These are phyloP conservation scores for Proales similis DNA, from an alignment of 1,140 invertebrate species.

Conservation along the genomic window DNA sequence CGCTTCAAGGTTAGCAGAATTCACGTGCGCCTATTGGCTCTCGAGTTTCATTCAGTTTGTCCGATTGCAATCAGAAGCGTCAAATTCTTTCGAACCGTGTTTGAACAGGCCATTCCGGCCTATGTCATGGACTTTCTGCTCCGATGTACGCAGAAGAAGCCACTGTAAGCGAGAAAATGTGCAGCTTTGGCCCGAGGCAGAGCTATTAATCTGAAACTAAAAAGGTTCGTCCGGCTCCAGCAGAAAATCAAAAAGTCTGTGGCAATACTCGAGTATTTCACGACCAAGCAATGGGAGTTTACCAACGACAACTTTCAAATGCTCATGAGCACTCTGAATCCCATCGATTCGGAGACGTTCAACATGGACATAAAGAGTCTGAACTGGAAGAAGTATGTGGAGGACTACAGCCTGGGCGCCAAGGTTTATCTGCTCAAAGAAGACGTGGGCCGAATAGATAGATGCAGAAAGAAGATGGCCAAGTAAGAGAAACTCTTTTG, in stretches of 20 bases:
- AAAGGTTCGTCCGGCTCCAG: slow-evolving; percentile 71
- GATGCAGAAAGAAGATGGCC: slow-evolving; percentile 14
- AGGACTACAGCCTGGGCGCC: slow-evolving; percentile 47
- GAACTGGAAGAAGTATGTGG: slow-evolving; percentile 47
- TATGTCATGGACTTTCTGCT: slow-evolving; percentile 49
- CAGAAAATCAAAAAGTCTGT: slow-evolving; percentile 69
- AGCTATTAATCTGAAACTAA: neutral
- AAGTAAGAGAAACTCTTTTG: neutral
- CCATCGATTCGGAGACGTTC: slow-evolving; percentile 46
- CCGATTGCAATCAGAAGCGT: slow-evolving; percentile 45
- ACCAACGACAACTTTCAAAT: slow-evolving; percentile 63
- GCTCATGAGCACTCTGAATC: slow-evolving; percentile 57
- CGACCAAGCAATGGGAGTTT: slow-evolving; percentile 73
- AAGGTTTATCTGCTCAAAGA: slow-evolving; percentile 50
- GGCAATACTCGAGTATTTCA: slow-evolving; percentile 67
- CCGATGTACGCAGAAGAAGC: slow-evolving; percentile 44
- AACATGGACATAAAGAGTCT: slow-evolving; percentile 48
- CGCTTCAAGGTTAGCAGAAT: neutral
- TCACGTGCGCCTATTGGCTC: neutral
- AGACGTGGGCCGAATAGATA: slow-evolving; percentile 41
- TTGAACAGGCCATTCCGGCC: slow-evolving; percentile 49
- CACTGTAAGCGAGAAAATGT: slow-evolving; percentile 35
- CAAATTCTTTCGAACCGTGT: slow-evolving; percentile 37
- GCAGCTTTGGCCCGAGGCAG: neutral
- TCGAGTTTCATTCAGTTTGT: neutral